Percentiles rank a stretch among this genome's conserved stretches.
Conservation (phyloP, 2,113 vertebrate species). For the Ophiodon elongatus region DNA sequence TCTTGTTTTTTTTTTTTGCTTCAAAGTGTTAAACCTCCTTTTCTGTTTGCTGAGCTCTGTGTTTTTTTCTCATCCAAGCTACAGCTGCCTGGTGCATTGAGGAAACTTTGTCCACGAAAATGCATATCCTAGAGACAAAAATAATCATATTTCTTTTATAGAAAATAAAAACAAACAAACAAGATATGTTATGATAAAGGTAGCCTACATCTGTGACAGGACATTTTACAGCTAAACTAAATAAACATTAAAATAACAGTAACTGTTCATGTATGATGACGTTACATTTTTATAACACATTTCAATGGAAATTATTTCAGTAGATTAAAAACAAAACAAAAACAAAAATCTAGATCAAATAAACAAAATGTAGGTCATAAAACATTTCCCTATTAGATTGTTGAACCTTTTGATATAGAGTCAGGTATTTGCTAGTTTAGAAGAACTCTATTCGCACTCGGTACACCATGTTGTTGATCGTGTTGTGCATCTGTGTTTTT, state of each 20-base stretch:
- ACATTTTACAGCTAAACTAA: background rate
- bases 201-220: too few relatives aligned
- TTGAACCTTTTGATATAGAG: background rate
- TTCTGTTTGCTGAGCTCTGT: conserved; percentile 19
- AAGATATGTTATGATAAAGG: background rate
- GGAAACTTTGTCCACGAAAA: conserved; percentile 27
- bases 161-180: too few relatives aligned
- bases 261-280: too few relatives aligned
- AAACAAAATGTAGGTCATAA: too few relatives aligned
- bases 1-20: conserved; percentile 15
- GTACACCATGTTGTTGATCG: background rate
- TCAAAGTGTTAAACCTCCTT: background rate
- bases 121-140: background rate
- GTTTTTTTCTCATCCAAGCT: conserved; percentile 45
- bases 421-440: background rate
- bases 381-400: too few relatives aligned
- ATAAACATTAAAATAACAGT: background rate
- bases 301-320: too few relatives aligned
- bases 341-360: too few relatives aligned
- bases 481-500: background rate
- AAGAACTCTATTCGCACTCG: background rate
- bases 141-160: too few relatives aligned
- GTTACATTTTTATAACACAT: too few relatives aligned
- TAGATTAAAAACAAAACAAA: too few relatives aligned
- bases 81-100: conserved; percentile 9